Evolutionary conservation across 2,888 invertebrate genomes (phyloP), one percentile per base, ranked within the genome.

Genomic region (Vanessa cardui): DNA sequence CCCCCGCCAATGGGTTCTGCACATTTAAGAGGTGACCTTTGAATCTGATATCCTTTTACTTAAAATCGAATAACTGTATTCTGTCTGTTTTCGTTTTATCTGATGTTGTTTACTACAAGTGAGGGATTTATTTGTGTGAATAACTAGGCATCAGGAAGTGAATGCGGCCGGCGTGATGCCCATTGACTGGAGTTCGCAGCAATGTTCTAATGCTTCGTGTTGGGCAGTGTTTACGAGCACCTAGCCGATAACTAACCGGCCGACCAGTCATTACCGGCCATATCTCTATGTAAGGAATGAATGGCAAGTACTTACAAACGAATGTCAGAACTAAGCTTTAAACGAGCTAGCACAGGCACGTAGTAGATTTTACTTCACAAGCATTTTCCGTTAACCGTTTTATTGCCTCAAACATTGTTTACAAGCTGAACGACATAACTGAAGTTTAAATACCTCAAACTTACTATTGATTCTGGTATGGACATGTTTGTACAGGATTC

Each of bases 211-310:
- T 84, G 83, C 79, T 83, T 87, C 85, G 85, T 82, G 88, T 85
- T 81, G 86, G 85, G 84, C 83, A 83, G 83, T 83, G 86, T 91
- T 91, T 91, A 91, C 88, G 91, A 90, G 88, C 89, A 86, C 78
- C 84, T 83, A 81, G 83, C 85, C 89, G 90, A 90, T 89, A 89
- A 87, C 86, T 82, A 83, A 79, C 82, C 83, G 82, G 77, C 84
- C 81, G 80, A 81, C 83, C 82, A 82, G 85, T 89, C 90, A 89
- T 91, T 90, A 90, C 85, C 83, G 81, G 80, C 86, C 87, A 90
- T 91, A 90, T 89, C 90, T 89, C 88, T 89, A 83, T 86, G 88
- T 84, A 81, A 81, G 84, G 86, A 87, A 90, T 89, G 91, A 90
- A 90, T 90, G 86, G 88, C 83, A 84, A 87, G 85, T 83, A 84